Evolutionary conservation across 2,797 vertebrate genomes (phyloP).

Genomic region (Rhinella marina): DNA sequence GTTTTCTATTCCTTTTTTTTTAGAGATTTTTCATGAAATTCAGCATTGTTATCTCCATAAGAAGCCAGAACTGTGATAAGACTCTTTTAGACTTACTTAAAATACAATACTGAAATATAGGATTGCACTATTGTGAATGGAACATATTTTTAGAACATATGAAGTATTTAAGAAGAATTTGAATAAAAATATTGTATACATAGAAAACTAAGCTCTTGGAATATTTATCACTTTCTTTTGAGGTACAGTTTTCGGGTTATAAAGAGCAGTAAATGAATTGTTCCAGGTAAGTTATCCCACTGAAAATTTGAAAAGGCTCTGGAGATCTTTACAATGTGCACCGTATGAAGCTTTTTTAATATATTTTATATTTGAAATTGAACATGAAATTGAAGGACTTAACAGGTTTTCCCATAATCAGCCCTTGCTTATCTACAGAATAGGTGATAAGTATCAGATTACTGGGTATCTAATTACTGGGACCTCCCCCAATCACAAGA

Average conservation of each 20-base stretch:
- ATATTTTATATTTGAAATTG: neutral
- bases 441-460: too few relatives aligned
- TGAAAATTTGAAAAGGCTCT: neutral
- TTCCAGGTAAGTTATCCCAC: neutral
- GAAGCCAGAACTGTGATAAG: neutral
- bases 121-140: neutral
- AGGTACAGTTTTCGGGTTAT: neutral
- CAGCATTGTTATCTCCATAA: neutral
- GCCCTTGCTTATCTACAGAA: too few relatives aligned
- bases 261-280: neutral
- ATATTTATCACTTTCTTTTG: neutral
- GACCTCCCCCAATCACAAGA: too few relatives aligned
- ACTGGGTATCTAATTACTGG: too few relatives aligned
- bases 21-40: slow-evolving; percentile 1
- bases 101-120: neutral
- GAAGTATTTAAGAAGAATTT: slow-evolving; percentile 5
- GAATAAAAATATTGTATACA: neutral
- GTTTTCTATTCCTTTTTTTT: neutral
- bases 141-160: neutral
- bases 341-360: neutral
- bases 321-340: neutral
- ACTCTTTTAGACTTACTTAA: neutral
- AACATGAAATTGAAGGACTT: neutral
- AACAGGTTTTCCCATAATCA: too few relatives aligned
- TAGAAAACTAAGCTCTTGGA: neutral